Percentiles rank a stretch among this genome's conserved stretches.
phyloP scores from a whole-genome alignment of 64 coral and sea anemone genomes.

The Anthopleura sola region DNA sequence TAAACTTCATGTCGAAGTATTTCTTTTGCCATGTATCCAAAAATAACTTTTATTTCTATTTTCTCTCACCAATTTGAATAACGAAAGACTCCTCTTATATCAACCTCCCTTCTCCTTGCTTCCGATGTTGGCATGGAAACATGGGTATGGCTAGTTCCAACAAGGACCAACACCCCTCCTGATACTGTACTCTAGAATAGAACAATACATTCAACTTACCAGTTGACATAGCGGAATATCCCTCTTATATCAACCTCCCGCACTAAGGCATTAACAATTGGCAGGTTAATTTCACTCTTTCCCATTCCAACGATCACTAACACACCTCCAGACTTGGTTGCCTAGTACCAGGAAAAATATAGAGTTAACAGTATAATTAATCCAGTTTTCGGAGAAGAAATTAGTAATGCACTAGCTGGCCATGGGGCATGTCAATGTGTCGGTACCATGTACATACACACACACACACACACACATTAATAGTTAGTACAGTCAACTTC shows the following conservation, averaged over 20 bases:
- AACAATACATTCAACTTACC: constrained; percentile 40
- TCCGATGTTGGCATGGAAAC: constrained; percentile 22
- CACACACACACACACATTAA: too few species aligned
- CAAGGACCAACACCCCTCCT: constrained; percentile 18
- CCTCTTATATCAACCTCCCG: constrained; percentile 88
- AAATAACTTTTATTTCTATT: background rate
- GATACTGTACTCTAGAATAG: background rate
- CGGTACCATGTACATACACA: too few species aligned
- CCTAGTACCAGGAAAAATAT: constrained; percentile 28
- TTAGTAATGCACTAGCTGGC: too few species aligned
- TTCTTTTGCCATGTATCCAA: too few species aligned
- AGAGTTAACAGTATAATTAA: background rate
- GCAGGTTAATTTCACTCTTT: constrained; percentile 56
- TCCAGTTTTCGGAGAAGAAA: too few species aligned
- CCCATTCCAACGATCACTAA: constrained; percentile 85
- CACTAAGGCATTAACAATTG: constrained; percentile 69
- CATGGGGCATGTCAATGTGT: too few species aligned
- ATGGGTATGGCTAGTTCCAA: constrained; percentile 10
- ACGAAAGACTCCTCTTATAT: too few species aligned
- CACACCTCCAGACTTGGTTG: constrained; percentile 89
- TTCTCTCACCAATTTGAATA: constrained; percentile 43
- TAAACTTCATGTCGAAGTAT: too few species aligned
- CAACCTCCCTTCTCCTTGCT: constrained; percentile 16
- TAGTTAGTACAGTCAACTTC: too few species aligned
- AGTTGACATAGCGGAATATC: constrained; percentile 89